Conservation (phyloP, 1,140 invertebrate species). For the Diprion similis region DNA sequence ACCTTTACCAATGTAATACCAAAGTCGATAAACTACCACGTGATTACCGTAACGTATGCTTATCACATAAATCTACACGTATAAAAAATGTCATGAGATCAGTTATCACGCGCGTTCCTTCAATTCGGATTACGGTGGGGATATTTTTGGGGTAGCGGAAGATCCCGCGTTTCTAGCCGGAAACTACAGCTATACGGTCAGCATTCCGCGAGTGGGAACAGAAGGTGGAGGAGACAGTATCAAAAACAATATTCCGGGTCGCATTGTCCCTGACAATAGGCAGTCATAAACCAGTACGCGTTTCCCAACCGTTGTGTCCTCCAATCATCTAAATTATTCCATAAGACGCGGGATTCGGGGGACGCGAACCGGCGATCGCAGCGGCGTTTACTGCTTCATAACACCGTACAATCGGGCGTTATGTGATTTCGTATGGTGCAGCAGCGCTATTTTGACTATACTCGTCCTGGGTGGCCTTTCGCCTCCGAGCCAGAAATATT, state of each 20-base stretch:
- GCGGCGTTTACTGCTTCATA: slow-evolving; percentile 60
- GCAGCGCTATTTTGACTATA: slow-evolving; percentile 55
- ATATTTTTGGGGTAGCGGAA: neutral
- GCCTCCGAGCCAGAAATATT: slow-evolving; percentile 56
- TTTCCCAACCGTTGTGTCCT: slow-evolving; percentile 10
- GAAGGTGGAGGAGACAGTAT: neutral
- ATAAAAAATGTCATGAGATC: too few relatives aligned
- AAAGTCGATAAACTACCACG: too few relatives aligned
- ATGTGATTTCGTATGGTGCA: slow-evolving; percentile 57
- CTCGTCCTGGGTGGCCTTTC: slow-evolving; percentile 50
- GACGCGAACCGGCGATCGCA: slow-evolving; percentile 20
- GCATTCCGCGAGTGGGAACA: slow-evolving; percentile 3
- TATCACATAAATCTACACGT: too few relatives aligned
- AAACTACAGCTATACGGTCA: slow-evolving; percentile 3
- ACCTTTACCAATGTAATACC: too few relatives aligned
- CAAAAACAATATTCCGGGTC: slow-evolving; percentile 28
- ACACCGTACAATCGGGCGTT: slow-evolving; percentile 59
- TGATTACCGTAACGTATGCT: too few relatives aligned
- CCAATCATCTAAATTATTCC: slow-evolving; percentile 62
- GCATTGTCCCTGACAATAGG: slow-evolving; percentile 40
- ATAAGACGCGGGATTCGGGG: slow-evolving; percentile 44
- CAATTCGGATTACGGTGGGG: too few relatives aligned
- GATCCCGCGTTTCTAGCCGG: slow-evolving; percentile 6
- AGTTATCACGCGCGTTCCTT: too few relatives aligned
- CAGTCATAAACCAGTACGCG: slow-evolving; percentile 35